Conservation (phyloP, 2,797 vertebrate species). For the Sebastes hubbsi region DNA sequence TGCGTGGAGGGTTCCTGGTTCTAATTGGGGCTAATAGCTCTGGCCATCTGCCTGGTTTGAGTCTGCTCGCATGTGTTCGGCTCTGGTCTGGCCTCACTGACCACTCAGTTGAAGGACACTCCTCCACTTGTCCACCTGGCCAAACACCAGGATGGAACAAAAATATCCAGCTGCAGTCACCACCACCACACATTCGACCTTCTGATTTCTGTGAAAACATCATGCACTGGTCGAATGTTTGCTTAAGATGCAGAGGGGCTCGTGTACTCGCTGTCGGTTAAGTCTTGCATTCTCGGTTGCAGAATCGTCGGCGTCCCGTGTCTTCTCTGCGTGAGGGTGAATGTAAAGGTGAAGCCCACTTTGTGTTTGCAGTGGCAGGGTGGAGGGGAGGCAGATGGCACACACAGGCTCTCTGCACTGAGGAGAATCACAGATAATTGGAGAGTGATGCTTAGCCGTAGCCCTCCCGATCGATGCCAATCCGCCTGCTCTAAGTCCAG, state of each 20-base stretch:
- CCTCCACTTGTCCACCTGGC: constrained; percentile 58
- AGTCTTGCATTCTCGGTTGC: constrained; percentile 13
- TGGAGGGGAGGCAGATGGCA: constrained; percentile 75
- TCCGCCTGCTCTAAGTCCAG: constrained; percentile 76
- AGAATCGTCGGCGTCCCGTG: constrained; percentile 6
- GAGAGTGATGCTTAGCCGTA: constrained; percentile 78
- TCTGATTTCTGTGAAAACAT: neutral
- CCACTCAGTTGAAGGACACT: constrained; percentile 73
- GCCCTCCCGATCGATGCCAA: constrained; percentile 77
- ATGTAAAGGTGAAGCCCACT: constrained; percentile 70
- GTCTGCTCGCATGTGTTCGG: constrained; percentile 26
- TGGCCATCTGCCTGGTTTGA: constrained; percentile 68
- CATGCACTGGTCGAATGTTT: neutral
- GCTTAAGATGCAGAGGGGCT: neutral
- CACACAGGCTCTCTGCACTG: constrained; percentile 65
- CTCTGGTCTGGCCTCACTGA: constrained; percentile 58
- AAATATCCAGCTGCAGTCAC: constrained; percentile 14
- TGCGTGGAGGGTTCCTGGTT: constrained; percentile 47
- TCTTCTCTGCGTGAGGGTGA: constrained; percentile 36
- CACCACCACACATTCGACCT: neutral
- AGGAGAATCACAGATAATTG: constrained; percentile 81
- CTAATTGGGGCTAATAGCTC: constrained; percentile 69
- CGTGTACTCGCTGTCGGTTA: neutral
- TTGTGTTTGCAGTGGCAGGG: constrained; percentile 68
- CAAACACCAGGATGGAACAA: constrained; percentile 28